Conservation (phyloP, 2,797 vertebrate species). For the Eospalax fontanierii region DNA sequence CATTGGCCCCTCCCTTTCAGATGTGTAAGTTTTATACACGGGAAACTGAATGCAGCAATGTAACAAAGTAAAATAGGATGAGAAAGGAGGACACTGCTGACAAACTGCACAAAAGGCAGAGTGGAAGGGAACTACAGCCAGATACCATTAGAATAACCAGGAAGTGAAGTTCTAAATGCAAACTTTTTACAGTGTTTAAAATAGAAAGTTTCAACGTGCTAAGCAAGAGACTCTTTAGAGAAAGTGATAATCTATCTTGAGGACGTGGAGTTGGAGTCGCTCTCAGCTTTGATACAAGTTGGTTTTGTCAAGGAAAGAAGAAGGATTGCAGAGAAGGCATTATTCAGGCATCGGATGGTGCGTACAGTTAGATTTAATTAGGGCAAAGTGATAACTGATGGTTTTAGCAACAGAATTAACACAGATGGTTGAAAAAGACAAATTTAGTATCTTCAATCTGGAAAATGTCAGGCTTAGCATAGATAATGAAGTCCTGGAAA, state of each 20-base stretch:
- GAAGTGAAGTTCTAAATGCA: conserved; percentile 12
- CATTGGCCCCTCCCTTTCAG: background rate
- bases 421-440: conserved; percentile 85
- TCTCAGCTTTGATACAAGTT: conserved; percentile 60
- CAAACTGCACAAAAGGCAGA: background rate
- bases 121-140: background rate
- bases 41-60: background rate
- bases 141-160: conserved; percentile 12
- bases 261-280: conserved; percentile 35
- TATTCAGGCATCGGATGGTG: conserved; percentile 77
- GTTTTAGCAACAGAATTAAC: conserved; percentile 84
- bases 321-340: conserved; percentile 60
- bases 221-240: background rate
- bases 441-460: conserved; percentile 85
- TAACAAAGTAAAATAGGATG: background rate
- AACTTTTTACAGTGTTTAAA: conserved; percentile 17
- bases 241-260: conserved; percentile 40
- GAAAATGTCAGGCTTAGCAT: conserved; percentile 84
- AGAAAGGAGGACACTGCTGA: background rate
- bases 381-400: conserved; percentile 84
- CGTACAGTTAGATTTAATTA: conserved; percentile 84
- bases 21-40: background rate
- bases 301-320: conserved; percentile 66
- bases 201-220: conserved; percentile 35
- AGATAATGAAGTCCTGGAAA: conserved; percentile 84